These are phyloP conservation scores for Liolophura sinensis DNA, from an alignment of 1,140 invertebrate species.

Conservation along the genomic window DNA sequence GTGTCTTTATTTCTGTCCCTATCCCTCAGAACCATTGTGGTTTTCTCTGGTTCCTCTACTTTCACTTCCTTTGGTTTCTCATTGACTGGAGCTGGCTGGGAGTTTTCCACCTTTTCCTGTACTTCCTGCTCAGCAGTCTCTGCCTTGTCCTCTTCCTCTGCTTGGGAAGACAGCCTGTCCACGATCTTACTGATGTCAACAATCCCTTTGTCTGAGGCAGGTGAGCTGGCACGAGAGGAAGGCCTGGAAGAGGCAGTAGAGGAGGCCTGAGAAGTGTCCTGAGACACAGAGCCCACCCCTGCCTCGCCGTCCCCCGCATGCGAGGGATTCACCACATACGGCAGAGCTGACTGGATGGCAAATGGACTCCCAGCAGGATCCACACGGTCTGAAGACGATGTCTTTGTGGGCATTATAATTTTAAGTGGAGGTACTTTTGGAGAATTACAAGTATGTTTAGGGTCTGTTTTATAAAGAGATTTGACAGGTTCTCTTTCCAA, in stretches of 20 bases:
- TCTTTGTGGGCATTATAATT: slow-evolving; percentile 51
- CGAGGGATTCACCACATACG: slow-evolving; percentile 51
- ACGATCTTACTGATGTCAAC: not conserved
- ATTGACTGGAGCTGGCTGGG: slow-evolving; percentile 5
- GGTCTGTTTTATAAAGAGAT: too few relatives aligned
- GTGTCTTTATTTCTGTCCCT: slow-evolving; percentile 7
- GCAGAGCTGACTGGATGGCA: slow-evolving; percentile 37
- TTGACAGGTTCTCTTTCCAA: too few relatives aligned
- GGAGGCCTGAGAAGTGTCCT: slow-evolving; percentile 1
- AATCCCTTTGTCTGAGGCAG: slow-evolving; percentile 3
- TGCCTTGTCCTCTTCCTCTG: not conserved
- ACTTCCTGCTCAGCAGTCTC: not conserved
- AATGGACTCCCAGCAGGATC: slow-evolving; percentile 24
- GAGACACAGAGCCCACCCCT: slow-evolving; percentile 6
- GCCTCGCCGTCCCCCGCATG: slow-evolving; percentile 23
- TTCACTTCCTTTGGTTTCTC: slow-evolving; percentile 19
- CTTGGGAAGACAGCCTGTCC: not conserved
- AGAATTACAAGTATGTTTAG: slow-evolving; percentile 11
- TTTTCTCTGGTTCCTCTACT: slow-evolving; percentile 14
- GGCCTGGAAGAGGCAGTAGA: slow-evolving; percentile 10
- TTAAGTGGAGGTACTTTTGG: slow-evolving; percentile 53
- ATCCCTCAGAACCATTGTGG: slow-evolving; percentile 11
- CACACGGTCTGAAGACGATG: slow-evolving; percentile 13
- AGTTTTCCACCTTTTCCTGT: too few relatives aligned
- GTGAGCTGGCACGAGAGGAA: slow-evolving; percentile 12